Evolutionary conservation across 1,140 invertebrate genomes (phyloP).

Genomic region (Stegodyphus dumicola): DNA sequence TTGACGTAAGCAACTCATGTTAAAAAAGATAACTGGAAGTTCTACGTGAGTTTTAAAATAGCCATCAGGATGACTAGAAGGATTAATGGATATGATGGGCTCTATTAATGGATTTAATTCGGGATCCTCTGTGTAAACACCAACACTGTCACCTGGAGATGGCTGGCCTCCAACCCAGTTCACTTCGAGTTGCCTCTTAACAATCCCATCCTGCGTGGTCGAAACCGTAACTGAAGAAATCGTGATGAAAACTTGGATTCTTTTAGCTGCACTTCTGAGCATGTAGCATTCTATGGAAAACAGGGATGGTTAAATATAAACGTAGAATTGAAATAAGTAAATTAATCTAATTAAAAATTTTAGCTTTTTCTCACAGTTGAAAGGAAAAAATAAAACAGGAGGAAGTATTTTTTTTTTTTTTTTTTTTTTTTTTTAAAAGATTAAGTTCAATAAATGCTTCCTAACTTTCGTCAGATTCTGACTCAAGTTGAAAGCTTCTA

Average conservation of each 20-base stretch:
- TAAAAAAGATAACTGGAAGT: conserved; percentile 46
- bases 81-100: conserved; percentile 25
- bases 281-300: too few species aligned
- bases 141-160: conserved; percentile 60
- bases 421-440: too few species aligned
- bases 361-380: too few species aligned
- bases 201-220: neutral
- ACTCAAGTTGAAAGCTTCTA: too few species aligned
- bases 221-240: conserved; percentile 51
- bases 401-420: too few species aligned
- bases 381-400: too few species aligned
- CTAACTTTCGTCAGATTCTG: too few species aligned
- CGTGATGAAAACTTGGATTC: conserved; percentile 47
- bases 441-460: too few species aligned
- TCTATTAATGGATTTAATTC: neutral
- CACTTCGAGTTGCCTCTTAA: conserved; percentile 62
- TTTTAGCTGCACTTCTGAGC: too few species aligned
- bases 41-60: conserved; percentile 39
- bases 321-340: too few species aligned
- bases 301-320: too few species aligned
- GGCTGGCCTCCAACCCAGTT: conserved; percentile 61
- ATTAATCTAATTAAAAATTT: too few species aligned
- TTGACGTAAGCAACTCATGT: conserved; percentile 9
- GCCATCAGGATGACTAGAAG: conserved; percentile 29
- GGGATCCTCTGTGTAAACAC: conserved; percentile 61